A percentile compares a stretch with the other conserved stretches of the same genome.
phyloP scores from a whole-genome alignment of 2,113 vertebrate genomes.

The Pycnonotus jocosus region DNA sequence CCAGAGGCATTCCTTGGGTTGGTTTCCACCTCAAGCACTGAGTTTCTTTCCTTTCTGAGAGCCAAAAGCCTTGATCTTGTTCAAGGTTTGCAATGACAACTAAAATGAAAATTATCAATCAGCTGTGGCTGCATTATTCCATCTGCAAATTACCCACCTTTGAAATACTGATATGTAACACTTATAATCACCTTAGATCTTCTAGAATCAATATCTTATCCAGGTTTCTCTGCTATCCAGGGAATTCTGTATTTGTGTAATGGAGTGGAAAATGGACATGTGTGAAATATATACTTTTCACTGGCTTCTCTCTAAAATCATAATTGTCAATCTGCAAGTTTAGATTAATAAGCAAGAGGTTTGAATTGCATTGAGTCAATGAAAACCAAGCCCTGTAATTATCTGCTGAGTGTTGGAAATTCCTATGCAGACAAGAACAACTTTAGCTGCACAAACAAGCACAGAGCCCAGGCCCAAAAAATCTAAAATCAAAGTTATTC shows the following conservation, averaged over 20 bases:
- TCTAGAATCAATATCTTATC: neutral
- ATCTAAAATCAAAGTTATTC: neutral
- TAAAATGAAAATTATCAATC: neutral
- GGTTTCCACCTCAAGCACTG: neutral
- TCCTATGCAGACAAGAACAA: neutral
- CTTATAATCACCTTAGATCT: neutral
- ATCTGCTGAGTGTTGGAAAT: neutral
- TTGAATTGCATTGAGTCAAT: neutral
- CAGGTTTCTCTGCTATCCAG: neutral
- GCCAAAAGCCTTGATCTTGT: neutral
- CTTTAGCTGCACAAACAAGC: neutral
- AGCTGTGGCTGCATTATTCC: neutral
- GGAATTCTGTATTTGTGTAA: neutral
- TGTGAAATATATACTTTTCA: neutral
- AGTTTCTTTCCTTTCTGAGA: neutral
- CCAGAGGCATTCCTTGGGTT: neutral
- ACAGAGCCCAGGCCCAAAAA: neutral
- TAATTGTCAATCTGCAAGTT: neutral
- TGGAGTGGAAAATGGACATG: fast-evolving
- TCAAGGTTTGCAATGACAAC: neutral
- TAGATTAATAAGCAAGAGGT: neutral
- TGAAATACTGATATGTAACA: neutral
- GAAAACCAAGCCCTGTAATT: neutral
- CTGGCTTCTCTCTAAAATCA: neutral
- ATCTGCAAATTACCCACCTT: neutral